Evolutionary conservation across 2,888 invertebrate species (phyloP).

Genomic region (Mylabris sibirica): DNA sequence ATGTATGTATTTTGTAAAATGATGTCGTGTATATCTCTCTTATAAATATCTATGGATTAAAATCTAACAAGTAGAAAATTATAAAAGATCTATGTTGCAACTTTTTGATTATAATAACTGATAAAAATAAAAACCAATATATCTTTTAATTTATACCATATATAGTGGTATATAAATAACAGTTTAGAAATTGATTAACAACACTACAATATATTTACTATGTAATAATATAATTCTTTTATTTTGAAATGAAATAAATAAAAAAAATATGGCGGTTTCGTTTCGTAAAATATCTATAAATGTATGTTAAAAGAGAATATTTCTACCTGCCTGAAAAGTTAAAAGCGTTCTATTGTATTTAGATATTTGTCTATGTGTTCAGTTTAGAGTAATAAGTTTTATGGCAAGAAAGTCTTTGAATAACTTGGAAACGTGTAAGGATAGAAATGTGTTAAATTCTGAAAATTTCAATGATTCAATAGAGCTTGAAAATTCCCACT

Average conservation of each 20-base stretch:
- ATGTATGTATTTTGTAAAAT: conserved; percentile 8
- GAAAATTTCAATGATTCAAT: background rate
- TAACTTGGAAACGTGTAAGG: background rate
- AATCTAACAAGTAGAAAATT: conserved; percentile 7
- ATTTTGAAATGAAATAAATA: no score
- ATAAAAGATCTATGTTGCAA: background rate
- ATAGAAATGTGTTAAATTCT: background rate
- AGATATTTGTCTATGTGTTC: background rate
- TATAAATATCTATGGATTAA: background rate
- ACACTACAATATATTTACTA: background rate
- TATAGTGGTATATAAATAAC: background rate
- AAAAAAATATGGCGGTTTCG: no score
- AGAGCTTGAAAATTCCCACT: no score
- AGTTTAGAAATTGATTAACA: background rate
- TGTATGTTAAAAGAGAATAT: background rate
- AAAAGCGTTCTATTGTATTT: conserved; percentile 4
- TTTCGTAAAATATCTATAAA: background rate
- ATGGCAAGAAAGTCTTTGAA: background rate
- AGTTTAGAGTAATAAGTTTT: conserved; percentile 10
- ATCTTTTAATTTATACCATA: background rate
- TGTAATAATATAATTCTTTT: background rate
- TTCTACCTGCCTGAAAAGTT: background rate
- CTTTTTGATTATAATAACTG: conserved; percentile 2
- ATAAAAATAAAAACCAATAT: background rate
- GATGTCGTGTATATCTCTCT: background rate